Evolutionary conservation across 2,113 vertebrate genomes (phyloP), one percentile per base, ranked within the genome.

Genomic region (Aspiorhynchus laticeps): DNA sequence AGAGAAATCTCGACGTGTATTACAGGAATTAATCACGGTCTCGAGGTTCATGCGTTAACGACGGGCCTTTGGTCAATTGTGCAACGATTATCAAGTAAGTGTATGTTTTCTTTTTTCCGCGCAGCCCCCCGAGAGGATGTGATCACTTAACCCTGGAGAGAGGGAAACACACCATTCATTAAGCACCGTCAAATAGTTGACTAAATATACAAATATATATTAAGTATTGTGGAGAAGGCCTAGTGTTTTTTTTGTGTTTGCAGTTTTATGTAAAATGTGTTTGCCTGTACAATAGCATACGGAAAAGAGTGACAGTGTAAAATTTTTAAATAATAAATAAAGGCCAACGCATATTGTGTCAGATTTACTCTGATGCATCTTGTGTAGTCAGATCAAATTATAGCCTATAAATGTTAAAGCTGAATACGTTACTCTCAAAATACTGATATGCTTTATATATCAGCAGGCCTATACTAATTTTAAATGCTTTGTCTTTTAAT

Each of bases 81-180:
- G 76, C 73, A 79, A 85, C 83, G 83, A 76, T 80, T 88, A 86
- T 81, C 90, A 79, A 78, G 79, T 67, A 85, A 91, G 84, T 88
- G 90, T 92, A 95, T 95, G 94, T 93, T 88, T 84, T 91, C 91
- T 91, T 93, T 91, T 83, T 80, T 77, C 82, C 74, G 38, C 36
- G 48, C 46, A 53, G 63, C 63, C 80, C 63, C 82, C 82, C 48
- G 82, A 73, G 51, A 74, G 86, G 86, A 81, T 87, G 67, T 81
- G 80, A 83, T 83, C 86, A 87, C 80, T 87, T 86, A 86, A 81
- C 77, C 73, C 48, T 81, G 26, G 80, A 85, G 80, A 88, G 91
- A 86, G 89, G 67, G 90, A 84, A 84, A 84, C 33, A 84, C 31
- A 84, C 83, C 83, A 84, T 84, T 84, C 83, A 75, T 84, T 84